A percentile compares a stretch with the other conserved stretches of the same genome.
Evolutionary conservation across 2,113 vertebrate genomes (phyloP).

Genomic region (Prinia subflava): DNA sequence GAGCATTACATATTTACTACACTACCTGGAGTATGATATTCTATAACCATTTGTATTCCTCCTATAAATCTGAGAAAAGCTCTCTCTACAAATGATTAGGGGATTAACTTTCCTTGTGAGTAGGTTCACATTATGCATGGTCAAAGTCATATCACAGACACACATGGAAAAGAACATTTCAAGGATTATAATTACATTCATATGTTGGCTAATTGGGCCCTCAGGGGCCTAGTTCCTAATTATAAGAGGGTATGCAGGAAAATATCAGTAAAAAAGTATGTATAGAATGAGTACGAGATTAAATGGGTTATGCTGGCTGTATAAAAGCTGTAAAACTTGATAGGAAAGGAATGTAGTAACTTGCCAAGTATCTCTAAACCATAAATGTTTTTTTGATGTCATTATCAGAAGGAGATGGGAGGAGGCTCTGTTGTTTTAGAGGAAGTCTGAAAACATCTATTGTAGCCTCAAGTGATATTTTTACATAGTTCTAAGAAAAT

Average conservation of each 20-base stretch:
- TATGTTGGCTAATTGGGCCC: conserved; percentile 78
- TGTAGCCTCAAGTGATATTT: conserved; percentile 19
- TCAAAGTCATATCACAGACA: conserved; percentile 66
- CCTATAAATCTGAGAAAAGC: conserved; percentile 45
- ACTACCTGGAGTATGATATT: neutral
- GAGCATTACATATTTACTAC: neutral
- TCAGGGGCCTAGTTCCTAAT: conserved; percentile 74
- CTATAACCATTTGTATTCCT: conserved; percentile 7
- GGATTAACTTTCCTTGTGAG: conserved; percentile 56
- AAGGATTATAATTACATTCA: conserved; percentile 76
- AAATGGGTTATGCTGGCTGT: conserved; percentile 62
- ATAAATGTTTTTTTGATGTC: conserved; percentile 39
- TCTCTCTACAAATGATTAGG: conserved; percentile 60
- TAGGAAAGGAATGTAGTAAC: conserved; percentile 64
- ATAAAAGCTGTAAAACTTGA: conserved; percentile 76
- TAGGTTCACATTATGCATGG: conserved; percentile 57
- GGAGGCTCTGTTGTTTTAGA: conserved; percentile 25
- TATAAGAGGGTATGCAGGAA: conserved; percentile 67
- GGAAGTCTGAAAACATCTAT: neutral
- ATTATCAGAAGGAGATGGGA: conserved; percentile 53
- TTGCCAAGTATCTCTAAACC: conserved; percentile 57
- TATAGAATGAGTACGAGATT: conserved; percentile 73
- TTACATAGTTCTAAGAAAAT: neutral
- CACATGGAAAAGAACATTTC: conserved; percentile 66
- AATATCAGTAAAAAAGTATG: conserved; percentile 62